Evolutionary conservation across 2,797 vertebrate genomes (phyloP), one percentile per base, ranked within the genome.

Genomic region (Harpagifer antarcticus): DNA sequence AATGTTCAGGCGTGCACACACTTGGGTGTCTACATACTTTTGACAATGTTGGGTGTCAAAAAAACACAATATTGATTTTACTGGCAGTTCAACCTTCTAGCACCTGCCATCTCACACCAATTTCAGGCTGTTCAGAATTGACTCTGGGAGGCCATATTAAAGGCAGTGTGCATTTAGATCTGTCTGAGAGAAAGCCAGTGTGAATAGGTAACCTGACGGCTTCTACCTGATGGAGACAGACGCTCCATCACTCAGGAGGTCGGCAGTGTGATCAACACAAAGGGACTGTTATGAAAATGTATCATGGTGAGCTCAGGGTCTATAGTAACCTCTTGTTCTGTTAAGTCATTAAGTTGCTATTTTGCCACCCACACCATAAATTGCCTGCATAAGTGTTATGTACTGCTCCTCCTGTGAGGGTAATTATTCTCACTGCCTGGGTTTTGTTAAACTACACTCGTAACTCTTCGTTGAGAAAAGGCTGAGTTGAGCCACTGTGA

Each of bases 361-460:
- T 49, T 49, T 58, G 67, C 59, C 76, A 72, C 84, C 72, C 69
- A 68, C 86, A 74, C 78, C 50, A 88, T 88, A 85, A 92, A 90
- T 70, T 78, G 64, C 70, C 79, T 55, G 43, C 54, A 78, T 87
- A 86, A 86, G 84, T 64, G 66, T 88, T 84, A 86, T 81, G 66
- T 90, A 89, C 81, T 63, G 83, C 78, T 76, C 73, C 49, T 54
- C 55, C 23, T 66, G 72, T n/a, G 68, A 82, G 62, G 56, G 66
- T 83, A 75, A 88, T 91, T 87, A 85, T 79, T 86, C 76, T 75
- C 43, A 78, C 61, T 85, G 11, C 67, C 47, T 27, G 67, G 57
- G 54, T 83, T 81, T 83, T 72, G 72, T 72, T 68, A 74, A 75
- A 56, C 65, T 27, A 42, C 43, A 23, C 75, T 83, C 74, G 15